Percentiles rank a stretch among this genome's conserved stretches.
Evolutionary conservation across 2,113 vertebrate genomes (phyloP).

Genomic region (Cephalopholis sonnerati): DNA sequence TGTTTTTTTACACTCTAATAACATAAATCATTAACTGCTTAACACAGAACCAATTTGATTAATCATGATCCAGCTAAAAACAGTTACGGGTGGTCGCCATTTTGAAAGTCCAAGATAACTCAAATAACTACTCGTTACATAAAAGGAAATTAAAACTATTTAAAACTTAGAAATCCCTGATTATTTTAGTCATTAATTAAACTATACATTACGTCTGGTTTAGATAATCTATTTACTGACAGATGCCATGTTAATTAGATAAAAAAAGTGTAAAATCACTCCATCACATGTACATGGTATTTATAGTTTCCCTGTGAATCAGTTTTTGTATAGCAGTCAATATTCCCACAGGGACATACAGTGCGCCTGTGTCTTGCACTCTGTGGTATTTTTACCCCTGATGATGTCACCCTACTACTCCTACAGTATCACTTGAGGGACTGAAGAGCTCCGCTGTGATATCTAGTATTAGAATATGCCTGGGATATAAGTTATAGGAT

Average conservation of each 20-base stretch:
- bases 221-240: constrained; percentile 13
- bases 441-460: constrained; percentile 30
- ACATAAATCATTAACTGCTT: no score
- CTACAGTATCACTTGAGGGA: constrained; percentile 57
- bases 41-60: no score
- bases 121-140: no score
- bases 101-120: no score
- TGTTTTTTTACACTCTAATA: no score
- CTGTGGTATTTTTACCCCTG: constrained; percentile 57
- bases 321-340: constrained; percentile 1
- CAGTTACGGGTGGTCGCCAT: no score
- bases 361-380: constrained; percentile 7
- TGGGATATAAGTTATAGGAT: constrained; percentile 45
- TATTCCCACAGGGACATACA: constrained; percentile 23
- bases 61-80: no score
- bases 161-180: no score
- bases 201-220: not conserved
- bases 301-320: constrained; percentile 1
- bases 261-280: not conserved
- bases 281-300: not conserved
- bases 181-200: constrained; percentile 6
- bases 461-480: constrained; percentile 44
- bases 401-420: constrained; percentile 50
- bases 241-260: not conserved
- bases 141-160: no score